Percentiles rank a stretch among this genome's conserved stretches.
phyloP scores from a whole-genome alignment of 2,113 vertebrate species.

The Prietella phreatophila region DNA sequence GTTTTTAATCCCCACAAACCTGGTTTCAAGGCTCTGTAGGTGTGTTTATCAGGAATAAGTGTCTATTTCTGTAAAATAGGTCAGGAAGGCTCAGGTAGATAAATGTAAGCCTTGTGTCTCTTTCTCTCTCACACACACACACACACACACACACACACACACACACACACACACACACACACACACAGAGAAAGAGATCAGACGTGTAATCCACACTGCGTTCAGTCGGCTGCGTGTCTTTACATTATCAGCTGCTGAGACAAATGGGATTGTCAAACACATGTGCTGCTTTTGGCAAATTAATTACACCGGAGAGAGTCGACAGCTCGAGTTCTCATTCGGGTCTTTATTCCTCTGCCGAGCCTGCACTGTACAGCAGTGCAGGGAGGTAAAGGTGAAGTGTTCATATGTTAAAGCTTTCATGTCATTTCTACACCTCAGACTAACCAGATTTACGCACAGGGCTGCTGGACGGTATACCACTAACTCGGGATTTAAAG shows the following conservation, averaged over 20 bases:
- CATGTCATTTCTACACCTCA: constrained; percentile 4
- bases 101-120: not conserved
- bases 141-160: not conserved
- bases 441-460: not conserved
- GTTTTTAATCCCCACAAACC: not conserved
- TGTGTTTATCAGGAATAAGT: not conserved
- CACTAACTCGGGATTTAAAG: not conserved
- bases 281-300: constrained; percentile 48
- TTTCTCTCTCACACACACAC: not conserved
- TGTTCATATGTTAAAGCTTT: constrained; percentile 3
- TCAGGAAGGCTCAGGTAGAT: not conserved
- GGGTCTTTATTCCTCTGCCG: not conserved
- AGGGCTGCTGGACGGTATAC: not conserved
- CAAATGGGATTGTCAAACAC: constrained; percentile 52
- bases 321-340: not conserved
- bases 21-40: not conserved
- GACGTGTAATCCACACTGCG: constrained; percentile 6
- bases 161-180: not conserved
- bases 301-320: constrained; percentile 50
- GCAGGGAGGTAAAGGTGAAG: not conserved
- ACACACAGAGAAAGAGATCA: constrained; percentile 12
- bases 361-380: not conserved
- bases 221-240: constrained; percentile 4
- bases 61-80: not conserved
- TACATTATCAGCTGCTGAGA: constrained; percentile 49